Base-by-base conservation (phyloP, 2,888 invertebrate genomes). In the Euplagia quadripunctaria region DNA sequence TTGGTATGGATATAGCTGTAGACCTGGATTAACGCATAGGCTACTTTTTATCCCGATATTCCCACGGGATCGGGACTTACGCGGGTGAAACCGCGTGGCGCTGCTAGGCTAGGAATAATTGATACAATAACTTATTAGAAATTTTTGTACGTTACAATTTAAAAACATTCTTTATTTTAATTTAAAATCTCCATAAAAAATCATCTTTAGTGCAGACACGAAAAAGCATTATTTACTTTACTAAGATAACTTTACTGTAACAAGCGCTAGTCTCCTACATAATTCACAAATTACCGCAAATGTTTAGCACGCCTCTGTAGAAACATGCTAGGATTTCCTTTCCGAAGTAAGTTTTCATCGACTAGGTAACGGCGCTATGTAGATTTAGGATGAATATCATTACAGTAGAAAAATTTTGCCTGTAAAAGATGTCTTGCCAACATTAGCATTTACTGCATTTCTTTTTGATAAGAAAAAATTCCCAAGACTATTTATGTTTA, bases 271-370 rank as follows among this genome's bases (percentile, higher is more conserved):
- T 52, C n/a, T 16, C 17, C 31, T 31, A 46, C 31, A 46, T 69
- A 41, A 63, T 16, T 61, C 16, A 46, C 14, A 31, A 41, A 68
- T 52, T 52, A 52, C 52, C 42, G 16, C 42, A 52, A 52, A 51
- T 16, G 42, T 51, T 46, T 42, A 17, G 41, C 20, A n/a, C 46
- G 42, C 42, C n/a, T 70, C 52, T 42, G 20, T 66, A 42, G 52
- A 70, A 49, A 52, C 20, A 70, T 42, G 52, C 70, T 52, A 49
- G 70, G 64, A 42, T 70, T 64, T 64, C 52, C 52, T 64, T 20
- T 70, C 52, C n/a, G 42, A 61, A 31, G 20, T 52, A 70, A 12
- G 52, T 70, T 52, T 68, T 42, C 42, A 16, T 31, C 5, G 20
- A 20, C 20, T 58, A 58, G 4, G 4, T 4, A 4, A n/a, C 4